These are phyloP conservation scores for Drosophila fulvimacula DNA, from an alignment of 2,888 invertebrate species.

Conservation along the genomic window DNA sequence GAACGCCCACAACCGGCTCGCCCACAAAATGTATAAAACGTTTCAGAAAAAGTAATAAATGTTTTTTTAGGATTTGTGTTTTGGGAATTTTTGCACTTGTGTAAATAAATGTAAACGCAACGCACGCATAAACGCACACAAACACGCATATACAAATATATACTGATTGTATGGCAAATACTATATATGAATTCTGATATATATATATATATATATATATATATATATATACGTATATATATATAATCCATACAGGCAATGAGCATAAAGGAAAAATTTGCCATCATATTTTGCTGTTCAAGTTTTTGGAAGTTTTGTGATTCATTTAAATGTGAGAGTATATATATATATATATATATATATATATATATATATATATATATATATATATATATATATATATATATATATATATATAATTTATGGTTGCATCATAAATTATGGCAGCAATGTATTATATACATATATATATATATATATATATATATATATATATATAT, in stretches of 20 bases:
- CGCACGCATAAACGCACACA: constrained; percentile 42
- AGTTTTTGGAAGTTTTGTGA: constrained; percentile 16
- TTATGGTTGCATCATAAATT: no score
- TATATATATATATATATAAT: no score
- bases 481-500: no score
- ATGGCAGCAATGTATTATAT: no score
- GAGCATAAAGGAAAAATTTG: constrained; percentile 50
- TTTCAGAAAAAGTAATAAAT: constrained; percentile 77
- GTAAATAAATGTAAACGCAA: constrained; percentile 80
- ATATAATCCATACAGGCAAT: constrained; percentile 25
- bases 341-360: no score
- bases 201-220: constrained; percentile 30
- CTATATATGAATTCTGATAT: constrained; percentile 33
- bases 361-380: no score
- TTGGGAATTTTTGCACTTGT: constrained; percentile 84
- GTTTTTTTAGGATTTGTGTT: constrained; percentile 81
- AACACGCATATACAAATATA: constrained; percentile 7
- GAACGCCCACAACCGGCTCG: constrained; percentile 1
- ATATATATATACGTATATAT: neutral
- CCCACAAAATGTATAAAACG: constrained; percentile 47
- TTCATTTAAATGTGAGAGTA: neutral
- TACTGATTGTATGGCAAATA: constrained; percentile 47
- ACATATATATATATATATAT: no score
- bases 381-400: no score
- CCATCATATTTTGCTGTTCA: constrained; percentile 20